phyloP scores from a whole-genome alignment of 2,113 vertebrate genomes.

The Pseudolaguvia tuberculata region DNA sequence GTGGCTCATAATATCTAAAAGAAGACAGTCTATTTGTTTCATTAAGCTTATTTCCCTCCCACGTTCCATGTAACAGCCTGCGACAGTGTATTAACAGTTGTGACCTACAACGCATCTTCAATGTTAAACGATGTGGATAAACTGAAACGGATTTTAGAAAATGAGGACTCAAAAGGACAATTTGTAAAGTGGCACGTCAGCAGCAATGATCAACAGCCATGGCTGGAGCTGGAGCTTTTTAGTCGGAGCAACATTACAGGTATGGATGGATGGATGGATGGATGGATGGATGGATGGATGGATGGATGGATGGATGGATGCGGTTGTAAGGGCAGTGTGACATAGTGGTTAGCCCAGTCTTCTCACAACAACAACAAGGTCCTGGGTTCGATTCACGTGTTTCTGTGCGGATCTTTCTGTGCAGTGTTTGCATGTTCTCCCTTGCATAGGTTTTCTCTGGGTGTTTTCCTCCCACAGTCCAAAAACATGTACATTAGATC shows the following conservation, averaged over 20 bases:
- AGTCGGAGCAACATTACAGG: constrained; percentile 74
- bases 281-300: too few relatives aligned
- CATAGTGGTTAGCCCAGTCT: too few relatives aligned
- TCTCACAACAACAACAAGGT: too few relatives aligned
- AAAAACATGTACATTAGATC: too few relatives aligned
- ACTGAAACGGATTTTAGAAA: constrained; percentile 58
- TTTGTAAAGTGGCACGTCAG: constrained; percentile 61
- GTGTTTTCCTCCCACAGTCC: too few relatives aligned
- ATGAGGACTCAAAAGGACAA: constrained; percentile 32
- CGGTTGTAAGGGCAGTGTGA: too few relatives aligned
- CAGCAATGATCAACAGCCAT: constrained; percentile 43
- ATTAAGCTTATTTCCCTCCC: constrained; percentile 12
- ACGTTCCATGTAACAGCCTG: constrained; percentile 64
- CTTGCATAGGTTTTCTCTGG: too few relatives aligned
- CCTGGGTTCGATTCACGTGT: too few relatives aligned
- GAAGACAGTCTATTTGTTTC: constrained; percentile 8
- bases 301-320: too few relatives aligned
- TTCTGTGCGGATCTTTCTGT: too few relatives aligned
- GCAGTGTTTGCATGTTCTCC: too few relatives aligned
- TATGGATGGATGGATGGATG: constrained; percentile 33
- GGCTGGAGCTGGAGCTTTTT: constrained; percentile 76
- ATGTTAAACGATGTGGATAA: constrained; percentile 60
- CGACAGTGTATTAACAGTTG: constrained; percentile 56
- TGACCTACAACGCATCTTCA: constrained; percentile 70
- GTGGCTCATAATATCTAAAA: constrained; percentile 2